Evolutionary conservation across 2,113 vertebrate species (phyloP).

Genomic region (Erinaceus europaeus): DNA sequence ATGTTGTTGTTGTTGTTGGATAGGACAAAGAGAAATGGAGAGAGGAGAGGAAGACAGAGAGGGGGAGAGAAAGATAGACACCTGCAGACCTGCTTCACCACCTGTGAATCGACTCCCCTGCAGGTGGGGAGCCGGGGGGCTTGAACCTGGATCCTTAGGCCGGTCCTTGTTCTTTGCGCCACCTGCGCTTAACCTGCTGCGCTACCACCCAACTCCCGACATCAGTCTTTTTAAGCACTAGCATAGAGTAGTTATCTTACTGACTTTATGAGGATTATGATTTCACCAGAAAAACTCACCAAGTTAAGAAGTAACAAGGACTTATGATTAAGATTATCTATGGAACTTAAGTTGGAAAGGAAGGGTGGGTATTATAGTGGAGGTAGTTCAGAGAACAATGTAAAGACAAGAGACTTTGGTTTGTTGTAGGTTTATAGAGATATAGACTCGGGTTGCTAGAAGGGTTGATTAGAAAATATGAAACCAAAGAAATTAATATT

Average conservation of each 20-base stretch:
- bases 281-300: background rate
- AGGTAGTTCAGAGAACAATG: background rate
- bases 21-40: too few species aligned
- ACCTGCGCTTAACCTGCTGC: too few species aligned
- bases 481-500: background rate
- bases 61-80: too few species aligned
- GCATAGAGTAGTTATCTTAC: background rate
- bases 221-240: background rate
- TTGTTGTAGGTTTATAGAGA: background rate
- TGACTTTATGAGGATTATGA: background rate
- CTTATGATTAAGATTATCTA: background rate
- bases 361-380: background rate
- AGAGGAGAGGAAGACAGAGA: too few species aligned
- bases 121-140: too few species aligned
- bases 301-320: background rate
- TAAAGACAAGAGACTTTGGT: too few species aligned
- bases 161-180: too few species aligned
- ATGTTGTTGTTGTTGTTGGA: too few species aligned
- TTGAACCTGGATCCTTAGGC: too few species aligned
- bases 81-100: too few species aligned
- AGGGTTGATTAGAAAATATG: background rate
- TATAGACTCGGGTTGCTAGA: background rate
- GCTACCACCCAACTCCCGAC: background rate
- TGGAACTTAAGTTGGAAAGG: background rate
- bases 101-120: too few species aligned